Evolutionary conservation across 2,113 vertebrate species (phyloP).

Genomic region (Myodes glareolus): DNA sequence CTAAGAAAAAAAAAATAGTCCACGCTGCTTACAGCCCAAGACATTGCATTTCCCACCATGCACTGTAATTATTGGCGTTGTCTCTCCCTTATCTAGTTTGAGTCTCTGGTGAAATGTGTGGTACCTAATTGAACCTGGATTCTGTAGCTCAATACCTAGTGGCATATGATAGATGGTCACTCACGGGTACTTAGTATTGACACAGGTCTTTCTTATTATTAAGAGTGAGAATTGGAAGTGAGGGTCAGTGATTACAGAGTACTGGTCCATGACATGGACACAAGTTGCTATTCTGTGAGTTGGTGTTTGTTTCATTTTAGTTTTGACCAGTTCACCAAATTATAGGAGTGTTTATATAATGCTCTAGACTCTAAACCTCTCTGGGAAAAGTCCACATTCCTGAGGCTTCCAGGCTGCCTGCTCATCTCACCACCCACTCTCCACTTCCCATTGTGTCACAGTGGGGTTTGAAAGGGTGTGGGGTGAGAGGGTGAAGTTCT

Average conservation of each 20-base stretch:
- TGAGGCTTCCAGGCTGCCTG: neutral
- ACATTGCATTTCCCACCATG: neutral
- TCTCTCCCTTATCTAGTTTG: neutral
- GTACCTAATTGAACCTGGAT: neutral
- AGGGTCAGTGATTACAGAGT: neutral
- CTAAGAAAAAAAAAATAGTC: neutral
- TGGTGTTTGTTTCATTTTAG: slow-evolving; percentile 31
- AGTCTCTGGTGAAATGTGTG: neutral
- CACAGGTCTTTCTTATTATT: neutral
- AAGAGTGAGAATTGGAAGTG: neutral
- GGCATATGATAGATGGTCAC: neutral
- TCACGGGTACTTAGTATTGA: neutral
- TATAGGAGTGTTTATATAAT: neutral
- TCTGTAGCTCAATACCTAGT: neutral
- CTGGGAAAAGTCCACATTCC: neutral
- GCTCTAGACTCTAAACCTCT: neutral
- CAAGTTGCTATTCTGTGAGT: neutral
- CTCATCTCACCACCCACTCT: neutral
- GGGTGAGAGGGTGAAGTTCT: neutral
- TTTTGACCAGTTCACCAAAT: neutral
- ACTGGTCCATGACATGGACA: neutral
- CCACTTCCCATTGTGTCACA: fast-evolving
- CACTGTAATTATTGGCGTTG: neutral
- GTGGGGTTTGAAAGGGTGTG: neutral
- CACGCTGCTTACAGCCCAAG: neutral